Evolutionary conservation across 2,888 invertebrate genomes (phyloP).

Genomic region (Drosophila setosimentum): DNA sequence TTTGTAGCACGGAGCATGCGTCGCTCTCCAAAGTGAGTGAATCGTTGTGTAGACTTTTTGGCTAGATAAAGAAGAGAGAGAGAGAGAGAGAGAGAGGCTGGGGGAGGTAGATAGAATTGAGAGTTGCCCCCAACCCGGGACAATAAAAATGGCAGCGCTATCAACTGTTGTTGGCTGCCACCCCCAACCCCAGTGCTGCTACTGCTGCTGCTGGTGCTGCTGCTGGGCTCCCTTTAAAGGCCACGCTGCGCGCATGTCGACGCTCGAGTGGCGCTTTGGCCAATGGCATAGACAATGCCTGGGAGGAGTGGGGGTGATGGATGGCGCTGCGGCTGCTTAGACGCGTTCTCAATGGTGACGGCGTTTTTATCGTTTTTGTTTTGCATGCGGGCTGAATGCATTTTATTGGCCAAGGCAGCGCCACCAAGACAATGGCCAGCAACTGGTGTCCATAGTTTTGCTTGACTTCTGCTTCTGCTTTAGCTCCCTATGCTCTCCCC

Average conservation of each 20-base stretch:
- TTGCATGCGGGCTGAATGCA: constrained; percentile 75
- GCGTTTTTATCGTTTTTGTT: constrained; percentile 74
- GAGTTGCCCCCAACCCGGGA: constrained; percentile 12
- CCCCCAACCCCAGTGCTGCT: constrained; percentile 4
- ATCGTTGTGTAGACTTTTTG: constrained; percentile 61
- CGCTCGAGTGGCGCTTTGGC: constrained; percentile 62
- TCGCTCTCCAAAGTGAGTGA: constrained; percentile 53
- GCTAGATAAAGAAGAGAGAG: neutral
- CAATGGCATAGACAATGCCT: constrained; percentile 79
- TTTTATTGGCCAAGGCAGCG: constrained; percentile 72
- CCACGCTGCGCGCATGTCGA: constrained; percentile 74
- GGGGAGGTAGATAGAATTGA: neutral
- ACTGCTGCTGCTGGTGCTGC: neutral
- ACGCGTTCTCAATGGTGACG: constrained; percentile 79
- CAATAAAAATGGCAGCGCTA: constrained; percentile 76
- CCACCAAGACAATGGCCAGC: constrained; percentile 66
- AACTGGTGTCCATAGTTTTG: constrained; percentile 63
- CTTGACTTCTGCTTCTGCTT: constrained; percentile 19
- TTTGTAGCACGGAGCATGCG: constrained; percentile 60
- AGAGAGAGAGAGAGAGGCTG: too few species aligned
- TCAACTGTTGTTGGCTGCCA: constrained; percentile 25
- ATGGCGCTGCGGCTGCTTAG: constrained; percentile 68
- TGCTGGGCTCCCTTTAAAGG: constrained; percentile 16
- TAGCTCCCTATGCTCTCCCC: neutral
- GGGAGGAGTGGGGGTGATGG: constrained; percentile 45